Evolutionary conservation across 2,888 invertebrate species (phyloP), one percentile per base, ranked within the genome.

Genomic region (Ecdyonurus torrentis): DNA sequence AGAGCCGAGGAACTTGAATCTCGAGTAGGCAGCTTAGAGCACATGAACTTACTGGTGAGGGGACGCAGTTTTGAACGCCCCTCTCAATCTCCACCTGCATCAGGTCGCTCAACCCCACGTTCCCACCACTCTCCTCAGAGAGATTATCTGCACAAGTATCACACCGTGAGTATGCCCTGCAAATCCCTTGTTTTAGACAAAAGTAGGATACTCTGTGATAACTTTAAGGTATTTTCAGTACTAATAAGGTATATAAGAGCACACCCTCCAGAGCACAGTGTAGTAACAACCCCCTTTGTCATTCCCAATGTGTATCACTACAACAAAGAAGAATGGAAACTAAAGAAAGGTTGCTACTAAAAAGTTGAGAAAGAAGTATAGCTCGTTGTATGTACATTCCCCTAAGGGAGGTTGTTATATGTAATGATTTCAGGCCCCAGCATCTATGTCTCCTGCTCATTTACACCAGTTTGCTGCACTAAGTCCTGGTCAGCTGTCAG

Each of bases 1-100:
- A 77, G 97, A 59, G 98, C 98, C 0, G 98, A 98, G 77, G 98
- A 98, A 74, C 79, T 99, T 66, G 99, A 98, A 77, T 95, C 92
- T 67, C 83, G 95, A 71, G 92, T 97, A 68, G 96, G 93, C 69
- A 94, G 92, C 76, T 84, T 95, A 77, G 96, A 96, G 75, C 92
- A 93, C 74, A 91, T 94, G 83, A 91, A 92, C 80, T 79, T 91
- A 68, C 74, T 91, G 71, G 80, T 84, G 67, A 82, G 83, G 72
- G 91, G 80, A 67, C 83, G 85, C 66, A 85, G 86, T 76, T 81
- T 81, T 70, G 84, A 84, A 69, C 73, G 78, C 61, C 77, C 78
- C 60, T 63, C 63, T 10, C 59, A 58, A 18, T 63, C 63, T 15
- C 63, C 63, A 23, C 63, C 63, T 2, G 83, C 91, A 69, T 91